Evolutionary conservation across 2,113 vertebrate genomes (phyloP).

Genomic region (Charina bottae): DNA sequence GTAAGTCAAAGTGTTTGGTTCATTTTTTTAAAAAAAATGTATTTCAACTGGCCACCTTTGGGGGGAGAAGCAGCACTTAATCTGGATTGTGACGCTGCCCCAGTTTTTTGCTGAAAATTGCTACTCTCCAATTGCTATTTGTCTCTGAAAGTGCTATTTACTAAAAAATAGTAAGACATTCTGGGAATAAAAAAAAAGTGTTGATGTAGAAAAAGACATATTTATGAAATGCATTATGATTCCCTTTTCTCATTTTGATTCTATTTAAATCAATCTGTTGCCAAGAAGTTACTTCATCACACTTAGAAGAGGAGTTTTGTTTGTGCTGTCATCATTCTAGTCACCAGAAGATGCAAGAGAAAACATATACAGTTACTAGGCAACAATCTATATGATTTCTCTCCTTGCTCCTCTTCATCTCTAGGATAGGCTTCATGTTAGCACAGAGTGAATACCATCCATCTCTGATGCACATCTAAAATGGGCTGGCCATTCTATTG

Average conservation of each 20-base stretch:
- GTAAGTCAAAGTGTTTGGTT: background rate
- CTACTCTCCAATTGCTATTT: background rate
- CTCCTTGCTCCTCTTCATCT: background rate
- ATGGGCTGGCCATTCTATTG: background rate
- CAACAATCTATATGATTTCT: background rate
- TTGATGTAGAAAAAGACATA: background rate
- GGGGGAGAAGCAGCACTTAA: background rate
- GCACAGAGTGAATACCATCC: background rate
- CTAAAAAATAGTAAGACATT: background rate
- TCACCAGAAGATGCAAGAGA: background rate
- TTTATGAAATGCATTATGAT: background rate
- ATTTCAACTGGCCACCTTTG: background rate
- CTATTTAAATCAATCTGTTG: background rate
- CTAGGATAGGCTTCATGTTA: background rate
- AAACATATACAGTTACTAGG: background rate
- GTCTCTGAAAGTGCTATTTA: background rate
- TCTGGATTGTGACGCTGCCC: background rate
- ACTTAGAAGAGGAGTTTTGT: background rate
- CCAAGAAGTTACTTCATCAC: background rate
- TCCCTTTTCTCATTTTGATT: background rate
- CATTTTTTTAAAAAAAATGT: background rate
- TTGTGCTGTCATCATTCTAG: background rate
- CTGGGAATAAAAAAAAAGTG: background rate
- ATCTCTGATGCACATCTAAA: background rate
- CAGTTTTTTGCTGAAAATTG: background rate